phyloP scores from a whole-genome alignment of 2,113 vertebrate species.

The Plecturocebus donacophilus region DNA sequence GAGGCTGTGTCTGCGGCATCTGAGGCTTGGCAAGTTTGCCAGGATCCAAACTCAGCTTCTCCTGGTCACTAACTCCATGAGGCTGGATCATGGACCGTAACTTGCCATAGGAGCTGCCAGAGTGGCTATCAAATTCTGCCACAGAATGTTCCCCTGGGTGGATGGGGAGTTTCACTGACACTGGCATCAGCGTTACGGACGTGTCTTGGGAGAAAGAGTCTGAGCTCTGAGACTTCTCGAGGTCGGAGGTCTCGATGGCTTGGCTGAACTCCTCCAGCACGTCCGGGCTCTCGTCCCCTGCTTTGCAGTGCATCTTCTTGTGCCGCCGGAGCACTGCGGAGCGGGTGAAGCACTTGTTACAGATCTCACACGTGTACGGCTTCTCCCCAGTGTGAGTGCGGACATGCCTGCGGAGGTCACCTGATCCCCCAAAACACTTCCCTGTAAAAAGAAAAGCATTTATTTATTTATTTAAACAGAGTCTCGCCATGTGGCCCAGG shows the following conservation, averaged over 20 bases:
- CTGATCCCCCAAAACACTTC: slow-evolving; percentile 94
- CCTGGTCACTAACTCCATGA: slow-evolving; percentile 77
- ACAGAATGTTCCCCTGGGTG: not conserved
- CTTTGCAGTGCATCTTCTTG: slow-evolving; percentile 88
- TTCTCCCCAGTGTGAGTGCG: slow-evolving; percentile 96
- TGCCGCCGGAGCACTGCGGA: slow-evolving; percentile 94
- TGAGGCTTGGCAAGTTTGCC: slow-evolving; percentile 84
- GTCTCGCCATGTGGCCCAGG: too few species aligned
- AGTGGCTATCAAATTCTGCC: slow-evolving; percentile 49
- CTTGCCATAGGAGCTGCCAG: slow-evolving; percentile 84
- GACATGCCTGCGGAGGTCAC: slow-evolving; percentile 94
- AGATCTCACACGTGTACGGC: slow-evolving; percentile 93
- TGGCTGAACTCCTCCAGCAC: slow-evolving; percentile 54
- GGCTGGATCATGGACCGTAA: slow-evolving; percentile 83
- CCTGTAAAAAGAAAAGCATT: slow-evolving; percentile 80
- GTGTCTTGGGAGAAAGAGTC: slow-evolving; percentile 84
- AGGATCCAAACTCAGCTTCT: slow-evolving; percentile 82
- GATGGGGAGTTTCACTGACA: slow-evolving; percentile 78
- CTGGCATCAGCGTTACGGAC: slow-evolving; percentile 72
- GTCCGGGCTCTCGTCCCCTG: slow-evolving; percentile 37
- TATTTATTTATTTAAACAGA: too few species aligned
- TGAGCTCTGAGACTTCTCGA: slow-evolving; percentile 79
- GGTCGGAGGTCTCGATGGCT: slow-evolving; percentile 67
- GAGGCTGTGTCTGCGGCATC: slow-evolving; percentile 38
- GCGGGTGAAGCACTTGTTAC: slow-evolving; percentile 94